Base-by-base conservation (phyloP, 2,797 vertebrate genomes). In the Melopsittacus undulatus region DNA sequence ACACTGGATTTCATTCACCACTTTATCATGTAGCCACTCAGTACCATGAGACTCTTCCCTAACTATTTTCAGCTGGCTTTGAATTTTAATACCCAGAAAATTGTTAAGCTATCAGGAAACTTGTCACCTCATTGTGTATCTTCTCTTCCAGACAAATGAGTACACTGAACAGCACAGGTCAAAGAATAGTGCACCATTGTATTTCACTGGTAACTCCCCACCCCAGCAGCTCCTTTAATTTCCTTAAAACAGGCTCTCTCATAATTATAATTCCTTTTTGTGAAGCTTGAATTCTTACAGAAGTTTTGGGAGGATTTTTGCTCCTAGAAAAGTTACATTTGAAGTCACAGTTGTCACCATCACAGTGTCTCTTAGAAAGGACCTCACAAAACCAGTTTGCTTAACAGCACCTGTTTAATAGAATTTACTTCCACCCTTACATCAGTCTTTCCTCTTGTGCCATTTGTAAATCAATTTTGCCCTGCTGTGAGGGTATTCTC, bases 1-100 rank as follows among this genome's bases (percentile, higher is more conserved):
- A 29, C 75, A 38, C 40, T 38, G 72, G 51, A 59, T 93, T 95
- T 93, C 75, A 85, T 64, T 34, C 40, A 73, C 56, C 72, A 42
- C 56, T 95, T 95, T 78, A 90, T 94, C 88, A 92, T 62, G 34
- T 83, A 96, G 69, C 56, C 70, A 69, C 38, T 90, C 51, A 83
- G 62, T 32, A 78, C 45, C 57, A 78, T 36, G 49, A 91, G 73
- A 83, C 32, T 88, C 34, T 91, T 72, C 56, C 34, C 22, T 90
- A 91, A 90, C 16, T 86, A 45, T 90, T 38, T 94, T 90, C 69
- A 87, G 54, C 69, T 94, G 77, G 38, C 24, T 92, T 84, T 88
- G 83, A 95, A 92, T 90, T 94, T 88, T 88, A 92, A 94, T 83
- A 78, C 5, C 14, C 34, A 27, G 56, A 78, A 92, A 95, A 91